These are phyloP conservation scores for Nymphicus hollandicus DNA, from an alignment of 2,113 vertebrate species.

Conservation along the genomic window DNA sequence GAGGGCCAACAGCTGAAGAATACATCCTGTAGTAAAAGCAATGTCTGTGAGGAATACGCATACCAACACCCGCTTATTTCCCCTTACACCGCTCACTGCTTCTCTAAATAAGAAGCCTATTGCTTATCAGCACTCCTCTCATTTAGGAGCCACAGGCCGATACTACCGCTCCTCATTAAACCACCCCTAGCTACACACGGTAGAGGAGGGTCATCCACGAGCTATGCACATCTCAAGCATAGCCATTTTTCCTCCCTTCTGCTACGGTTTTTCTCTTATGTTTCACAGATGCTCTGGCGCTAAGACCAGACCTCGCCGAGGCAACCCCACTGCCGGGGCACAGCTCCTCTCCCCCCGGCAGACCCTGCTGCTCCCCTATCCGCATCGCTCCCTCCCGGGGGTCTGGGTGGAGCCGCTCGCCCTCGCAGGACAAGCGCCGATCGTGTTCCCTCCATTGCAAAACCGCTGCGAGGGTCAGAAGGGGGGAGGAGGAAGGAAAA, in stretches of 20 bases:
- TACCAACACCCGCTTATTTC: not conserved
- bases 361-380: not conserved
- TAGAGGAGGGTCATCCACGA: not conserved
- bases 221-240: not conserved
- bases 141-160: not conserved
- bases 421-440: not conserved
- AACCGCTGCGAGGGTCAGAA: not conserved
- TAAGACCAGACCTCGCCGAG: not conserved
- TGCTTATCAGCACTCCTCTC: not conserved
- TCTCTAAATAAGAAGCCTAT: not conserved
- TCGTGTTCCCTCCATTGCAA: not conserved
- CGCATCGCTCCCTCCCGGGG: not conserved
- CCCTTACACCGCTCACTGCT: not conserved
- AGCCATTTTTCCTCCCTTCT: not conserved
- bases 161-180: not conserved
- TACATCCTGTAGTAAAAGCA: not conserved
- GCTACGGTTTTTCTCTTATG: accelerated
- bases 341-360: not conserved
- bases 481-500: not conserved
- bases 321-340: not conserved
- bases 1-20: not conserved
- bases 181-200: not conserved
- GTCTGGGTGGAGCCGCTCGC: constrained; percentile 35
- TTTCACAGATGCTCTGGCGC: not conserved
- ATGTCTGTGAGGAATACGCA: not conserved